A percentile compares a stretch with the other conserved stretches of the same genome.
phyloP scores from a whole-genome alignment of 2,113 vertebrate genomes.

The Scolopax mira region DNA sequence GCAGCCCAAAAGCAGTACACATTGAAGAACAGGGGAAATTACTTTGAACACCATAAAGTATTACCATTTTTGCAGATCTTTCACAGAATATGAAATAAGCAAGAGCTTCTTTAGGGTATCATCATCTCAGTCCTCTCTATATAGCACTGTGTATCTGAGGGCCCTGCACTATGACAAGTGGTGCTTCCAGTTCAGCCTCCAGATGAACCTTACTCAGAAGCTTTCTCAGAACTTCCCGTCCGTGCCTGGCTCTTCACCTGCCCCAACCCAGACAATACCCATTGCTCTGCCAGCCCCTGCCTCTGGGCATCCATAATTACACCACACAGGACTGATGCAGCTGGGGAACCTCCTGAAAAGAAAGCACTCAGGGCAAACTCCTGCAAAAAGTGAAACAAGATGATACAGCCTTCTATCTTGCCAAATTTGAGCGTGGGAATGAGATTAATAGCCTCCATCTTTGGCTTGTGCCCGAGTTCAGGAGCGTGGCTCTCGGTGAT shows the following conservation, averaged over 20 bases:
- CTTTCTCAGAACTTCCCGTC: neutral
- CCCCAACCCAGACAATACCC: neutral
- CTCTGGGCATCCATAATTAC: neutral
- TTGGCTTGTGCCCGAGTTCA: neutral
- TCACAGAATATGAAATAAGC: neutral
- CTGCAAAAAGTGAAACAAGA: neutral
- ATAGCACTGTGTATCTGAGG: neutral
- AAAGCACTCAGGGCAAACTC: neutral
- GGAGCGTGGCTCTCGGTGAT: neutral
- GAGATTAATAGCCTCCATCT: neutral
- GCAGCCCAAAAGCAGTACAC: neutral
- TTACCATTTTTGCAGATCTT: neutral
- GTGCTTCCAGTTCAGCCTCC: neutral
- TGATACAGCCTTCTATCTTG: neutral
- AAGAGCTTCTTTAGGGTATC: neutral
- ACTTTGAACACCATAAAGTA: neutral
- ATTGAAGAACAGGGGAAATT: neutral
- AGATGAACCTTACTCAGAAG: neutral
- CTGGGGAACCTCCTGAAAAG: neutral
- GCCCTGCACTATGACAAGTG: neutral
- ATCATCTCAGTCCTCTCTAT: neutral
- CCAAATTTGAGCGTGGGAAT: neutral
- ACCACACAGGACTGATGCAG: neutral
- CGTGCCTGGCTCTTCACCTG: neutral
- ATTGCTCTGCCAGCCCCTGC: neutral